Evolutionary conservation across 2,113 vertebrate genomes (phyloP), one percentile per base, ranked within the genome.

Genomic region (Campylorhamphus procurvoides): DNA sequence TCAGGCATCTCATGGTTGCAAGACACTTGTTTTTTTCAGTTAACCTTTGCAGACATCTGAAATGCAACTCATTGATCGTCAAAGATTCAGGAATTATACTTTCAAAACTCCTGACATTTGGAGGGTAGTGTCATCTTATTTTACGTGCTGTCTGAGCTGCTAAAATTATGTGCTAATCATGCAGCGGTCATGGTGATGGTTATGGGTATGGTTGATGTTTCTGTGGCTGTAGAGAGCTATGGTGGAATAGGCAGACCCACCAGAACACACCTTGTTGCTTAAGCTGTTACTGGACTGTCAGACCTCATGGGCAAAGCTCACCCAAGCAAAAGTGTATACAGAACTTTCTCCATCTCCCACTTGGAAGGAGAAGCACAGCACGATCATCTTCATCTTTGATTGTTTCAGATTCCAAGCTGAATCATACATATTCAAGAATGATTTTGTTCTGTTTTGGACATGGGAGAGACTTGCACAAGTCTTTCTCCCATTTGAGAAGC

Each of bases 131-230:
- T 42, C 24, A 28, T 52, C 23, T 75, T 71, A 37, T 50, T 74
- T 84, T 40, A 35, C 1, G 0, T 49, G 24, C 63, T 80, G 14
- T 71, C 64, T 83, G 42, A 75, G 47, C 56, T 77, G 29, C 52
- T 71, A 2, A 73, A 86, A 52, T 53, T 59, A 29, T 33, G 24
- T 29, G 15, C 28, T 53, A 29, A 13, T 78, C 1, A 4, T 31
- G 49, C 9, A 28, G 33, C 50, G 29, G 23, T 60, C 0, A 0
- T 49, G 19, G 37, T 80, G 55, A 12, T 55, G 12, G 2, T 53
- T 49, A 29, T 6, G 62, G 27, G 28, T 73, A 10, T 74, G 42
- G 7, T 22, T 82, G 67, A 10, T 40, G 44, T 46, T 87, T 90
- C 49, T 83, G n/a, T 85, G 53, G n/a, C 62, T 68, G 31, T 52